Base-by-base conservation (phyloP, 2,888 invertebrate genomes). In the Chorisops tibialis region DNA sequence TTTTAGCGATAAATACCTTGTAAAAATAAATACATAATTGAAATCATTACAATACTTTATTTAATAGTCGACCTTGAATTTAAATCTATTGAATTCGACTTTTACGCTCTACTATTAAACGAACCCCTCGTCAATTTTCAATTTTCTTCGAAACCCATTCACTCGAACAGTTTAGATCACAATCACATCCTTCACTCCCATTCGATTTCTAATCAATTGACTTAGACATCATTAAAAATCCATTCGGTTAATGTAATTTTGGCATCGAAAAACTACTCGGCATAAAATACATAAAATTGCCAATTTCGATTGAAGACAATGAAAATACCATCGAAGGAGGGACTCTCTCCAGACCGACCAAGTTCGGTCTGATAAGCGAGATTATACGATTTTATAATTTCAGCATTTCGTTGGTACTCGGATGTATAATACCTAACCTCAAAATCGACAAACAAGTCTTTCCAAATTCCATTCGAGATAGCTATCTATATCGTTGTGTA, bases 311-410 rank as follows among this genome's bases (percentile, higher is more conserved):
- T 18, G 18, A 35, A 18, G 14, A 37, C 39, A n/a, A 16, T 21
- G 9, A n/a, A 4, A 48, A 38, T n/a, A 19, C 35, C 14, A 24
- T n/a, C 18, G 11, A 11, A 12, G n/a, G 21, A 30, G 19, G 52
- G 38, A 7, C 49, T 30, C 5, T 1, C 22, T 19, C 12, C 18
- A 3, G 4, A 21, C 12, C 30, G 30, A 50, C 37, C 37, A 37
- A 37, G 14, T 38, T 52, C 22, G 14, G 24, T 12, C 48, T 47
- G 59, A 63, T 63, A 50, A 62, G 38, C 56, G 37, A 30, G 58
- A 50, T 58, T 50, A 62, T 63, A 58, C 51, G 61, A 63, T 61
- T 63, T 63, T 63, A 63, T 63, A 63, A 63, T 63, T 61, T 50
- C 51, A 61, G 61, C 63, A 56, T 60, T 48, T 54, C 41, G 16